A percentile compares a stretch with the other conserved stretches of the same genome.
These are phyloP conservation scores for Trachelus iudaicus DNA, from an alignment of 2,888 invertebrate genomes.

Conservation along the genomic window DNA sequence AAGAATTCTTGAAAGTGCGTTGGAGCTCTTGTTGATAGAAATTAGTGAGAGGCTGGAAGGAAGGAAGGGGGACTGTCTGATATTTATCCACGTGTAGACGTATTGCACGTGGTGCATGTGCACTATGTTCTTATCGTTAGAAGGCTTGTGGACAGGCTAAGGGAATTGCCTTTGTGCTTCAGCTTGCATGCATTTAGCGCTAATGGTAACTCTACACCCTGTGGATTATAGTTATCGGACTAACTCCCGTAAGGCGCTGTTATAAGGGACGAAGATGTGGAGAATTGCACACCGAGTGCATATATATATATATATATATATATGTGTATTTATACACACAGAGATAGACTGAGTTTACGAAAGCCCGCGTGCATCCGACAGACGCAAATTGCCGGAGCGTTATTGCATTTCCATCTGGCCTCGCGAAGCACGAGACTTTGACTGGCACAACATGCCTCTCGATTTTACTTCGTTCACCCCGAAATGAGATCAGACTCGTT, in stretches of 20 bases:
- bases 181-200: constrained; percentile 42
- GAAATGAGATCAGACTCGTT: background rate
- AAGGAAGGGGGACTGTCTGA: background rate
- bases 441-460: background rate
- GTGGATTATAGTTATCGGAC: constrained; percentile 36
- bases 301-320: background rate
- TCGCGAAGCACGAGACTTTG: background rate
- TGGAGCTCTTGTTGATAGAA: background rate
- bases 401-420: background rate
- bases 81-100: background rate
- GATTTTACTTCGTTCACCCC: background rate
- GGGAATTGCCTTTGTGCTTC: constrained; percentile 46
- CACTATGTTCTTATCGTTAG: background rate
- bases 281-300: background rate
- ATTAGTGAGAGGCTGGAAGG: background rate
- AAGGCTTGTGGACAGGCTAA: constrained; percentile 16
- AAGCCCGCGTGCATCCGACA: constrained; percentile 27
- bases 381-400: constrained; percentile 33
- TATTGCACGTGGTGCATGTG: background rate
- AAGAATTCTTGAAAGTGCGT: background rate
- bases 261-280: background rate
- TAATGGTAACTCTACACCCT: constrained; percentile 42
- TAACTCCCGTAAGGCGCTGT: background rate
- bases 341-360: background rate
- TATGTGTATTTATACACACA: too few species aligned